Evolutionary conservation across 2,797 vertebrate species (phyloP).

Genomic region (Alosa sapidissima): DNA sequence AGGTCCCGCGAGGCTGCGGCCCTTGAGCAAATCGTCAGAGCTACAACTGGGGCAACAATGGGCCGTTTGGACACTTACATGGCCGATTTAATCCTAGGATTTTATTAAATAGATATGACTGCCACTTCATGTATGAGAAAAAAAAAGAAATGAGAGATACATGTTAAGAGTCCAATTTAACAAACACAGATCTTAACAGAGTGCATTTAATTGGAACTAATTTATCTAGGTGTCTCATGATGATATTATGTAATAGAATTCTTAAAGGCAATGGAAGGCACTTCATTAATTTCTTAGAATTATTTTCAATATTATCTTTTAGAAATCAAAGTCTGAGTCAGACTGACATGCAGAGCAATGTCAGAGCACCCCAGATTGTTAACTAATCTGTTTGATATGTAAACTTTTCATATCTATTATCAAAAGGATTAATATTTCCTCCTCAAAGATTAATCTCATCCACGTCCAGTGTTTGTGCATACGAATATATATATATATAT

Average conservation of each 20-base stretch:
- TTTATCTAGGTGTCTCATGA: not conserved
- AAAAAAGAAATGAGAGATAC: not conserved
- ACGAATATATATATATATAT: too few species aligned
- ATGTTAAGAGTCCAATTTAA: not conserved
- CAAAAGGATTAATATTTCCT: too few species aligned
- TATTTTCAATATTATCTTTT: not conserved
- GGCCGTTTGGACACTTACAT: not conserved
- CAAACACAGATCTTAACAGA: not conserved
- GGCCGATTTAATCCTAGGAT: not conserved
- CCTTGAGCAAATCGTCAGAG: not conserved
- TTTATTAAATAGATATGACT: not conserved
- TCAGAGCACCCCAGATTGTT: too few species aligned
- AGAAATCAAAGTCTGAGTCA: too few species aligned
- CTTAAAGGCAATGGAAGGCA: not conserved
- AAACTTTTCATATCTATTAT: too few species aligned
- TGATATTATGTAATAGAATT: too few species aligned
- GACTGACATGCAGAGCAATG: too few species aligned
- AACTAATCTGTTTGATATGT: too few species aligned
- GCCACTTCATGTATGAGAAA: not conserved
- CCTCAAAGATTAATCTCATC: too few species aligned
- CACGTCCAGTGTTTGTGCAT: too few species aligned
- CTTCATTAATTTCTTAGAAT: too few species aligned
- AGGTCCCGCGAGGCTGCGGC: not conserved
- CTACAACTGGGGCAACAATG: not conserved
- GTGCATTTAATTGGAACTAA: not conserved